Evolutionary conservation across 2,888 invertebrate genomes (phyloP), one percentile per base, ranked within the genome.

Genomic region (Baronia brevicornis): DNA sequence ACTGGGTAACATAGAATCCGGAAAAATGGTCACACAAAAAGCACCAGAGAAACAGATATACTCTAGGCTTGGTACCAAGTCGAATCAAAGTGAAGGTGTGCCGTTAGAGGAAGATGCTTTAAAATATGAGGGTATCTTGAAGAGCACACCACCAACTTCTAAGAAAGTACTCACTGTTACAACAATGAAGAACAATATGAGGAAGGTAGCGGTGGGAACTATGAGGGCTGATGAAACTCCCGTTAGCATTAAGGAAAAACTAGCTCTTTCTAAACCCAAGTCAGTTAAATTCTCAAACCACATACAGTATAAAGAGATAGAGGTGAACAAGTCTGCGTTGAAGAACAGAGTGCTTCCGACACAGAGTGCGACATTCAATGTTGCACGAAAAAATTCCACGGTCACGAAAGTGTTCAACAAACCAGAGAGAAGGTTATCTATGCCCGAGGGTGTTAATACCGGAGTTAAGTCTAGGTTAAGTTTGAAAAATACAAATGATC

Each of bases 181-280:
- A 0, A 69, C 73, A 1, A 48, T 60, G 0, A 63, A 60, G 33
- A 68, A 70, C 24, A 72, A 61, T 8, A 43, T 60, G 0, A 63
- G 82, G 22, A 73, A 67, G 41, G 78, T 75, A 14, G 69, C 71
- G 1, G 51, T 71, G 19, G 60, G 63, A 1, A 82, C 82, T 0
- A 85, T 85, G 85, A 57, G 84, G 27, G 85, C 85, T 0, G 85
- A 85, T 28, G 77, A 84, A 36, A 43, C 62, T 0, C 84, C 82
- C 0, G 41, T 84, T 5, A 80, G 69, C 39, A 67, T 75, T 0
- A 84, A 71, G 45, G 67, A 78, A 0, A 85, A 84, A 40, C 47
- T 84, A n/a, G 56, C 63, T 1, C 28, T 71, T 3, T 48, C 72
- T 0, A 74, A 71, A 47, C 29, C 64, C 0, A 85, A 85, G 39